These are phyloP conservation scores for Psammodynastes pulverulentus DNA, from an alignment of 2,113 vertebrate species.

Conservation along the genomic window DNA sequence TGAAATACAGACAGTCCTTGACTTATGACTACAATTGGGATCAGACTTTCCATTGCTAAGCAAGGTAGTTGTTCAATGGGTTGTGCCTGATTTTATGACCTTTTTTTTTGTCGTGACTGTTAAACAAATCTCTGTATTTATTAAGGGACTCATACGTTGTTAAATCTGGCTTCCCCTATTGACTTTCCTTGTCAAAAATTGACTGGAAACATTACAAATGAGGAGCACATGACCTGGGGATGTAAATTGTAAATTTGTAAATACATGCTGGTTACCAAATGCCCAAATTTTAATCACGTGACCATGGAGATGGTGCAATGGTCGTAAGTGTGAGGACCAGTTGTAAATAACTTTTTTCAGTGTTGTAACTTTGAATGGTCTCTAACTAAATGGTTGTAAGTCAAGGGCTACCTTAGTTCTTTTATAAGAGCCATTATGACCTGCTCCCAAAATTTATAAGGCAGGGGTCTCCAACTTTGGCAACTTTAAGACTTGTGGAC, in stretches of 20 bases:
- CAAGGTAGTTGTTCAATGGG: no score
- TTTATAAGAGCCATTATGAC: not conserved
- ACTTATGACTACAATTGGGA: not conserved
- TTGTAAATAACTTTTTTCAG: not conserved
- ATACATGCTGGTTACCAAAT: not conserved
- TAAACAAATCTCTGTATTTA: no score
- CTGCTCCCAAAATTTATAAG: not conserved
- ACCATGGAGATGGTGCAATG: rapidly evolving
- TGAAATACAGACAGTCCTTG: not conserved
- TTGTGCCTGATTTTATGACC: no score
- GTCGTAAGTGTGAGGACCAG: not conserved
- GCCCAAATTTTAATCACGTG: not conserved
- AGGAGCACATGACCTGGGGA: not conserved
- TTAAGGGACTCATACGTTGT: no score
- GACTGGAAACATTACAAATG: not conserved
- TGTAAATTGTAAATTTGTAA: not conserved
- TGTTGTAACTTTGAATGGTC: not conserved
- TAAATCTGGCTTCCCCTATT: not conserved
- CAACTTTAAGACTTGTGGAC: no score
- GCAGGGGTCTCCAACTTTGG: no score
- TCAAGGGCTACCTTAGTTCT: not conserved
- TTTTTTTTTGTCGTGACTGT: no score
- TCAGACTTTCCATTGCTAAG: not conserved
- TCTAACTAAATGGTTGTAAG: not conserved
- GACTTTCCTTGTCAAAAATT: not conserved